A percentile compares a stretch with the other conserved stretches of the same genome.
Conservation (phyloP, 2,797 vertebrate species). For the Lutjanus argentimaculatus region DNA sequence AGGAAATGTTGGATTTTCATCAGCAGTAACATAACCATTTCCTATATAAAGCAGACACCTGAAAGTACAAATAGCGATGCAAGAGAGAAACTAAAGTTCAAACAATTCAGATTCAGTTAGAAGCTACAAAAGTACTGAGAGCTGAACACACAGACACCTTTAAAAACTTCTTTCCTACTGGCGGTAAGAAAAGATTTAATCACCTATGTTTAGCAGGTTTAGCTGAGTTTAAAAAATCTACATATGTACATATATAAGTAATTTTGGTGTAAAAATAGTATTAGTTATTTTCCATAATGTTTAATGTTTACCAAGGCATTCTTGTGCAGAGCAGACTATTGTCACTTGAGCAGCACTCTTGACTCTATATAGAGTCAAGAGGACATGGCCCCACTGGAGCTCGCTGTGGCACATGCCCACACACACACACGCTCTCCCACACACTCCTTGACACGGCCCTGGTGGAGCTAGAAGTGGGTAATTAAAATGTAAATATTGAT, state of each 20-base stretch:
- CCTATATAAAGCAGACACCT: no score
- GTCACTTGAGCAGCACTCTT: conserved; percentile 46
- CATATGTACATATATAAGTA: background rate
- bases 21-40: no score
- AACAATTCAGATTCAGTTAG: no score
- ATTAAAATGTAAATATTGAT: conserved; percentile 99
- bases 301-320: conserved; percentile 22
- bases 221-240: no score
- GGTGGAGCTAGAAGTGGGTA: conserved; percentile 94
- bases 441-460: conserved; percentile 88
- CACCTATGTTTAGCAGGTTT: no score
- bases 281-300: background rate
- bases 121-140: no score
- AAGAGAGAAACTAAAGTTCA: no score
- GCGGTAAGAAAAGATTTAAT: no score
- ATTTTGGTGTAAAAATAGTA: background rate
- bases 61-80: no score
- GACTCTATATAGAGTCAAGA: conserved; percentile 45
- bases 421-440: conserved; percentile 87
- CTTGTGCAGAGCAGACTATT: conserved; percentile 27
- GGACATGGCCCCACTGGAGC: conserved; percentile 45
- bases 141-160: no score
- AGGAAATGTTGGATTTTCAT: no score
- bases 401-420: conserved; percentile 29
- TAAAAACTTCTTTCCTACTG: no score